A percentile compares a stretch with the other conserved stretches of the same genome.
Evolutionary conservation across 2,888 invertebrate species (phyloP).

Genomic region (Apodemia hepburni): DNA sequence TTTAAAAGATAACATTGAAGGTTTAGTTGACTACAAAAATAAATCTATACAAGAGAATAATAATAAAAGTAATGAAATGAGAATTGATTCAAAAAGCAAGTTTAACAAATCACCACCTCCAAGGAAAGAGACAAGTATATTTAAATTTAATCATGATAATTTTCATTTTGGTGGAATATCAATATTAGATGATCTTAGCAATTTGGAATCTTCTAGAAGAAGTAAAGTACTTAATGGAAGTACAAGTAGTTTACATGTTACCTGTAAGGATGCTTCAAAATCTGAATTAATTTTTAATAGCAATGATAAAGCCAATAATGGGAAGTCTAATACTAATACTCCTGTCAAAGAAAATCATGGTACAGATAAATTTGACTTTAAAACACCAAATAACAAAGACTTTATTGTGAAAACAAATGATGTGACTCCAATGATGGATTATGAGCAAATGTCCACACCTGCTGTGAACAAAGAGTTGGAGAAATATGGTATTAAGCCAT

Average conservation of each 20-base stretch:
- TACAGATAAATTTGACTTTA: slow-evolving; percentile 22
- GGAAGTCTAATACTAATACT: background rate
- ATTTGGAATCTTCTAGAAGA: slow-evolving; percentile 12
- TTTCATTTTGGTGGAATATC: slow-evolving; percentile 46
- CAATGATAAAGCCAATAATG: background rate
- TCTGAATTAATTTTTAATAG: background rate
- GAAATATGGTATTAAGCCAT: slow-evolving; percentile 83
- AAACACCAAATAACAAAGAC: slow-evolving; percentile 60
- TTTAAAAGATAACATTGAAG: background rate
- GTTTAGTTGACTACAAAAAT: background rate
- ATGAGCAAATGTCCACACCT: slow-evolving; percentile 77
- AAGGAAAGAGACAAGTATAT: slow-evolving; percentile 85
- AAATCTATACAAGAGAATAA: background rate
- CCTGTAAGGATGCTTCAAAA: background rate
- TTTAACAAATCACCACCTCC: slow-evolving; percentile 59
- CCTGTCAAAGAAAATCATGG: background rate
- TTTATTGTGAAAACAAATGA: slow-evolving; percentile 76
- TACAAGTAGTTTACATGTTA: background rate
- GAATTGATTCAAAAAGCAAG: slow-evolving; percentile 19
- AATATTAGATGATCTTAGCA: slow-evolving; percentile 38
- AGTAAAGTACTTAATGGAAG: background rate
- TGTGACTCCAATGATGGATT: slow-evolving; percentile 81
- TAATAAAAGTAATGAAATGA: background rate
- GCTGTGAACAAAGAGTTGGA: slow-evolving; percentile 78
- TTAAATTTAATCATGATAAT: slow-evolving; percentile 52